phyloP scores from a whole-genome alignment of 2,797 vertebrate genomes.

The Toxotes lorentzi region DNA sequence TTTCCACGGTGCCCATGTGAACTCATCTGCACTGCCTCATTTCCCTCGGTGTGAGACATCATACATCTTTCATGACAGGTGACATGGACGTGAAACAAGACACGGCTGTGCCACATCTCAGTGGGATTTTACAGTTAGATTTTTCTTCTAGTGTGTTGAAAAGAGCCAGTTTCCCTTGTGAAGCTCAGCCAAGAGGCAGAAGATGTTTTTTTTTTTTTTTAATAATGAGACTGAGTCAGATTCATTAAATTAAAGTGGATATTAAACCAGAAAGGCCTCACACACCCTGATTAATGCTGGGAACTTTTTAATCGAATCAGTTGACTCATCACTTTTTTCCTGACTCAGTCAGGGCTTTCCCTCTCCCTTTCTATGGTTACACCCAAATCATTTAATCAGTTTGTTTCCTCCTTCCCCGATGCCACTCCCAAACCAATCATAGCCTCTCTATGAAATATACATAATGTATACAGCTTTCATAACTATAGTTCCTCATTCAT shows the following conservation, averaged over 20 bases:
- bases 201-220: background rate
- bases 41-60: constrained; percentile 43
- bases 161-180: background rate
- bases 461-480: constrained; percentile 1
- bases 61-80: constrained; percentile 58
- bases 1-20: constrained; percentile 25
- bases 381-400: constrained; percentile 10
- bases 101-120: constrained; percentile 1
- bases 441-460: constrained; percentile 17
- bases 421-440: constrained; percentile 21
- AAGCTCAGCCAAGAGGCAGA: background rate
- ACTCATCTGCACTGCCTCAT: constrained; percentile 58
- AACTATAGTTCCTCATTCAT: constrained; percentile 16
- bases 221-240: constrained; percentile 26
- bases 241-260: constrained; percentile 31
- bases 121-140: background rate
- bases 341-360: background rate
- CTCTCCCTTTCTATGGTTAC: background rate
- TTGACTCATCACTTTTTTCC: constrained; percentile 14
- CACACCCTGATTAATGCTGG: background rate
- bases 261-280: constrained; percentile 7
- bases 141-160: background rate
- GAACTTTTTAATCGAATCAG: constrained; percentile 32
- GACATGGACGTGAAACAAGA: constrained; percentile 32
- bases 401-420: constrained; percentile 6